Conservation (phyloP, 53 echinoderm and acorn worm genomes). For the Actinopyga echinites region DNA sequence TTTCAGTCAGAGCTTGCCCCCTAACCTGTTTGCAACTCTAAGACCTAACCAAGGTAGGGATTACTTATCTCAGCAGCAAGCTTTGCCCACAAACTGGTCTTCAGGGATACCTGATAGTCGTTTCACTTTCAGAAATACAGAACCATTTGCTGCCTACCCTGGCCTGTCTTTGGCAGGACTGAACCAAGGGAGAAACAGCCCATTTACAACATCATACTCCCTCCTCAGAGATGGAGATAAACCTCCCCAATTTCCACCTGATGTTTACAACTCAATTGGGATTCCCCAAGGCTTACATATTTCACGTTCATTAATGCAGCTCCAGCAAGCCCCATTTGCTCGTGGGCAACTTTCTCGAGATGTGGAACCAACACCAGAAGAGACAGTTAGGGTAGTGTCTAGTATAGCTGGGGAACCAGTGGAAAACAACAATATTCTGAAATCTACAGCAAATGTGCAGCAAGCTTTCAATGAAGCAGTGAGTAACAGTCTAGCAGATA, state of each 20-base stretch:
- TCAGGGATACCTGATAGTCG: not conserved
- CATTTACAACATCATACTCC: constrained; percentile 30
- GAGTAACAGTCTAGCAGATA: constrained; percentile 65
- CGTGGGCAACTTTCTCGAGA: constrained; percentile 9
- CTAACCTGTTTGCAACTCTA: constrained; percentile 5
- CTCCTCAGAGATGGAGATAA: constrained; percentile 9
- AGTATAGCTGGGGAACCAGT: constrained; percentile 57
- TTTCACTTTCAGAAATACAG: constrained; percentile 17
- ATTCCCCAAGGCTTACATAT: constrained; percentile 25
- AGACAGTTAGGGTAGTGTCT: constrained; percentile 8
- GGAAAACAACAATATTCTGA: constrained; percentile 93
- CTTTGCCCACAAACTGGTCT: constrained; percentile 28
- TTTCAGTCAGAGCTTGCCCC: constrained; percentile 58
- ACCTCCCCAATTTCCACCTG: constrained; percentile 11
- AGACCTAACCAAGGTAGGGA: constrained; percentile 36
- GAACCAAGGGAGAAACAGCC: constrained; percentile 31
- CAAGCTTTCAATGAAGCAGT: constrained; percentile 80
- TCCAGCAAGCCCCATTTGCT: constrained; percentile 23
- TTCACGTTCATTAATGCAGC: constrained; percentile 42
- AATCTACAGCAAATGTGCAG: constrained; percentile 70
- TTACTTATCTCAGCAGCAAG: constrained; percentile 16
- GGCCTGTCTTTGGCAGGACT: constrained; percentile 22
- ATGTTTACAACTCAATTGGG: constrained; percentile 41
- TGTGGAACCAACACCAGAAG: constrained; percentile 2
- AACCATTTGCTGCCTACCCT: constrained; percentile 13